Evolutionary conservation across 2,113 vertebrate genomes (phyloP), one percentile per base, ranked within the genome.

Genomic region (Gnathonemus echidnorhynchus): DNA sequence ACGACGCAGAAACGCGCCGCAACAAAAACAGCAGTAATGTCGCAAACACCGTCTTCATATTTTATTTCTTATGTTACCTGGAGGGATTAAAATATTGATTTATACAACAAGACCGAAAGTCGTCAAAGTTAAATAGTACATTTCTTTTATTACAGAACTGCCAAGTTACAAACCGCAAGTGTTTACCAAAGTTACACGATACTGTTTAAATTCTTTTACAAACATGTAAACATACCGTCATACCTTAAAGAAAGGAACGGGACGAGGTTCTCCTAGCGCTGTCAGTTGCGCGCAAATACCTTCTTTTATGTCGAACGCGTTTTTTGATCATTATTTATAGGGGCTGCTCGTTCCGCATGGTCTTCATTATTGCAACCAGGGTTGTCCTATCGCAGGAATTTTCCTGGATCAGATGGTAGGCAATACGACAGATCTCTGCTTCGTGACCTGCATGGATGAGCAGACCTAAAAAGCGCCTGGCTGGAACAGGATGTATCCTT

Each of bases 271-370:
- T 70, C 58, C 90, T 21, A 31, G 10, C 48, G 77, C 90, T 89
- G 91, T 92, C 90, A 90, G 58, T 88, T 42, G 83, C 91, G 89
- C 49, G 91, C 87, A 92, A 62, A 89, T 48, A 58, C 91, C 90
- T 91, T 94, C 90, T 92, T 90, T 92, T 94, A 89, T 93, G 74
- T 17, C 62, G 87, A 53, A 27, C 89, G 31, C 84, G 3, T 88
- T 86, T 88, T 86, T 88, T 42, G 92, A 91, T 92, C 70, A 77
- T 93, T 92, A 96, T 95, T 96, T 96, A 95, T 95, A 93, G 94
- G 91, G 90, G 42, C 84, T 88, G 91, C 89, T 88, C 89, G 96
- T 94, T 96, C 93, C 95, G 93, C 95, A 95, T 95, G 95, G 93
- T 95, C 93, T 94, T 92, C 90, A 94, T 95, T 95, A 96, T 66